Evolutionary conservation across 2,888 invertebrate genomes (phyloP).

Genomic region (Lydus trimaculatus): DNA sequence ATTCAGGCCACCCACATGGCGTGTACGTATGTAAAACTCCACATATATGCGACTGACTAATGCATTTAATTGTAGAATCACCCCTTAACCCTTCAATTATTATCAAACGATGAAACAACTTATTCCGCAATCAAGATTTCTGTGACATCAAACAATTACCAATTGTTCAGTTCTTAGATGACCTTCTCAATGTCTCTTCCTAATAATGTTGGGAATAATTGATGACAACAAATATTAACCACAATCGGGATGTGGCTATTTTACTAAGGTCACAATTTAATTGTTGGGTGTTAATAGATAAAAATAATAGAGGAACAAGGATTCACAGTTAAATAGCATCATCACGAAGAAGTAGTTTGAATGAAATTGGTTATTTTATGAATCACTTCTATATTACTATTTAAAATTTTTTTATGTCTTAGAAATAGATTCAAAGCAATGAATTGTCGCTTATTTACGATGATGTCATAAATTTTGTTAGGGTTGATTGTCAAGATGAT

Average conservation of each 20-base stretch:
- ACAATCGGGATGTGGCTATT: constrained; percentile 4
- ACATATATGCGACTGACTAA: neutral
- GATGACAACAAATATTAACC: neutral
- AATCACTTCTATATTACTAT: neutral
- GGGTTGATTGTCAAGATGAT: constrained; percentile 44
- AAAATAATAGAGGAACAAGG: neutral
- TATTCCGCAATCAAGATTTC: no score
- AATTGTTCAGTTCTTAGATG: neutral
- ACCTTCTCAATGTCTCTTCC: neutral
- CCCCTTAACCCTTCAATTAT: no score
- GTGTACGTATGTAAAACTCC: constrained; percentile 17
- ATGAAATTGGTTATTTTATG: constrained; percentile 4
- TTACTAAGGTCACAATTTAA: neutral
- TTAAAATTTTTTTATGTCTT: neutral
- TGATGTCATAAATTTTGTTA: constrained; percentile 45
- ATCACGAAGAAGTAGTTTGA: neutral
- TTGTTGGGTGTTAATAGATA: neutral
- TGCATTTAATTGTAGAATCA: no score
- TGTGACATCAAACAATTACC: no score
- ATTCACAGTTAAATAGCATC: neutral
- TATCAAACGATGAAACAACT: no score
- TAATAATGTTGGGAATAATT: neutral
- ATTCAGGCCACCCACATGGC: constrained; percentile 43
- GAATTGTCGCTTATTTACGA: constrained; percentile 44
- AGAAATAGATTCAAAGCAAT: constrained; percentile 15